Base-by-base conservation (phyloP, 2,797 vertebrate genomes). In the Sebastes diploproa region DNA sequence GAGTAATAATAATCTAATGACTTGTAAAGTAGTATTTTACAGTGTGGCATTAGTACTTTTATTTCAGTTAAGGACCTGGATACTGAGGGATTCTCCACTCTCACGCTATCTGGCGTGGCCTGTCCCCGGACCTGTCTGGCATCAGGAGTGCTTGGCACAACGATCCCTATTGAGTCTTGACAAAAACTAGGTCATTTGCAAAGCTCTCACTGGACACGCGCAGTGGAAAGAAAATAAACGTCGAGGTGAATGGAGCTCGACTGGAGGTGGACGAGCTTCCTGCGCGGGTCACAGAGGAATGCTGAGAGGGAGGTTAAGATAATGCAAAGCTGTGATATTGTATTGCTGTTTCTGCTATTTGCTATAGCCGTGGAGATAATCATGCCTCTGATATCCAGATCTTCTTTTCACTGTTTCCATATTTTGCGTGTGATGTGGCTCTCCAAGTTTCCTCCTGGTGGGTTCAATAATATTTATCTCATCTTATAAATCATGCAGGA, bases 161-260 rank as follows among this genome's bases (percentile, higher is more conserved):
- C 32, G 2, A 77, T 82, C 77, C 74, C 93, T 92, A 94, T 93
- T 95, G 92, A 95, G 92, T 88, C 85, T 84, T 90, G 75, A 89
- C 72, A 78, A 88, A 92, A 95, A 94, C 86, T 95, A 92, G 94
- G 95, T 95, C 95, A 95, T 82, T 79, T 80, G 87, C 87, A 90
- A 89, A 87, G 80, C 88, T 78, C 90, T 86, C 72, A 5, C 82
- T 90, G 90, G 93, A 94, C 88, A 81, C 60, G 60, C 34, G 30
- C 81, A 66, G 66, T 77, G 89, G 89, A 91, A 92, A 88, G 82
- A 95, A 94, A 94, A 94, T 87, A 94, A 94, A 93, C 64, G 61
- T 42, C 5, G 61, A 88, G 86, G 75, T 85, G 86, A 91, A 93
- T 86, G 64, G 64, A 77, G 82, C 86, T 69, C 74, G 42, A 80